phyloP scores from a whole-genome alignment of 2,888 invertebrate species.

The Pyrrhosoma nymphula region DNA sequence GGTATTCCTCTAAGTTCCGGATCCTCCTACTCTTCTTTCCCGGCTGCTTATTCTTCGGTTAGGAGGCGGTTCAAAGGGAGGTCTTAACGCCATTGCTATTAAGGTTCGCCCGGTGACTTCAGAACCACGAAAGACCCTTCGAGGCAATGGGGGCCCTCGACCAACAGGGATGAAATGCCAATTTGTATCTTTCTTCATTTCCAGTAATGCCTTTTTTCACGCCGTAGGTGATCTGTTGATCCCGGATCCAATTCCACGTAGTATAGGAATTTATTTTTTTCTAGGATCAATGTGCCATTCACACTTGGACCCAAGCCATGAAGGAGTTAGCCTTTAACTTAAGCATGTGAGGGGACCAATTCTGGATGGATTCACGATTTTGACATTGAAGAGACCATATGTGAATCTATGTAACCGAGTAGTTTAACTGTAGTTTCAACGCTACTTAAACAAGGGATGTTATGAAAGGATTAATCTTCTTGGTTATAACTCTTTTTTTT shows the following conservation, averaged over 20 bases:
- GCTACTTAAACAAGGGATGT: no score
- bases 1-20: conserved; percentile 57
- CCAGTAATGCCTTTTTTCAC: background rate
- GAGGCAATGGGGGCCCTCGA: background rate
- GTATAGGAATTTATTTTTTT: background rate
- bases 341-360: no score
- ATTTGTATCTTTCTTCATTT: background rate
- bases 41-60: background rate
- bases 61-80: background rate
- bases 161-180: background rate
- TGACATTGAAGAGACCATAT: no score
- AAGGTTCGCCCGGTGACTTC: background rate
- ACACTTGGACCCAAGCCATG: no score
- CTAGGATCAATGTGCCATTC: background rate
- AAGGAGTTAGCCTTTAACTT: no score
- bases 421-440: no score
- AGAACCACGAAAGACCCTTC: background rate
- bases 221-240: background rate
- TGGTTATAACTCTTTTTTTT: no score
- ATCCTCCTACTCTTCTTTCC: background rate
- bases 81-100: background rate
- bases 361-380: no score
- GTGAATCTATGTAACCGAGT: no score
- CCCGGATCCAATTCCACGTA: background rate
- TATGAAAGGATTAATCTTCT: no score